Conservation (phyloP, 2,888 invertebrate genomes). For the Corbicula japonica region DNA sequence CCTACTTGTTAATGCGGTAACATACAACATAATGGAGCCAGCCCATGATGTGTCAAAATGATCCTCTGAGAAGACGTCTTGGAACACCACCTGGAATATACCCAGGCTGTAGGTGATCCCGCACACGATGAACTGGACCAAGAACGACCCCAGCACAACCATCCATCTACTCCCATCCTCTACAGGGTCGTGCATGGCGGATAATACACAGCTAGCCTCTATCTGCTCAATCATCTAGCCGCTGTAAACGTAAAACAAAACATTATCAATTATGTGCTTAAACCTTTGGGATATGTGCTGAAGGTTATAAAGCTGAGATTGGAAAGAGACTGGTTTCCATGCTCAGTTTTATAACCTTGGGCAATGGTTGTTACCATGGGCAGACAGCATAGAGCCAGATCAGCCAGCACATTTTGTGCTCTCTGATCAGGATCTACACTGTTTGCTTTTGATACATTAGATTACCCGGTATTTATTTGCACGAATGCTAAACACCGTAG, state of each 20-base stretch:
- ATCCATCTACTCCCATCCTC: constrained; percentile 75
- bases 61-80: constrained; percentile 77
- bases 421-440: no score
- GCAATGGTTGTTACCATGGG: no score
- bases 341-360: no score
- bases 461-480: no score
- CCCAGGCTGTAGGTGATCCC: constrained; percentile 83
- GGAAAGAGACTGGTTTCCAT: no score
- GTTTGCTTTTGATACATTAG: no score
- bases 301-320: no score
- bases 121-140: constrained; percentile 83
- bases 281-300: no score
- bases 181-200: constrained; percentile 24
- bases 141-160: constrained; percentile 81
- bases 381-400: no score
- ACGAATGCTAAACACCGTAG: no score
- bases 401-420: no score
- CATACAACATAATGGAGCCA: constrained; percentile 79
- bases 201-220: constrained; percentile 40
- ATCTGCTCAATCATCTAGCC: constrained; percentile 78
- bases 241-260: constrained; percentile 52
- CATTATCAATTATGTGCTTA: neutral
- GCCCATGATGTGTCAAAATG: constrained; percentile 83
- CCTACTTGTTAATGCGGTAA: constrained; percentile 82
- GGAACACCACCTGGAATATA: constrained; percentile 81